Evolutionary conservation across 2,797 vertebrate species (phyloP).

Genomic region (Cuculus canorus): DNA sequence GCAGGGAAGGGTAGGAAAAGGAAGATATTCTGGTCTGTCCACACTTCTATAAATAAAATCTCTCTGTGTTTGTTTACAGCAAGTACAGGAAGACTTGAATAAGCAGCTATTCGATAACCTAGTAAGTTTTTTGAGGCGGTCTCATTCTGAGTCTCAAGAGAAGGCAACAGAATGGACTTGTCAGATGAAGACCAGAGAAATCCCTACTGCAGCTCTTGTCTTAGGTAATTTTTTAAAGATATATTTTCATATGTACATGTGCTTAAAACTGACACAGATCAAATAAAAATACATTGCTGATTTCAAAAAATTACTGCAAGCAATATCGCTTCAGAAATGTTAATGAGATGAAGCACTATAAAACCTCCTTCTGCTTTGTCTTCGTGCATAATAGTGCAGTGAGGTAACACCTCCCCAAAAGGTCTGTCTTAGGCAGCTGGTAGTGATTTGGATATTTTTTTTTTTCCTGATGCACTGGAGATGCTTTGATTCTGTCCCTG

Average conservation of each 20-base stretch:
- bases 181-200: conserved; percentile 89
- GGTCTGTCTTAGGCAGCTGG: not conserved
- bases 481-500: not conserved
- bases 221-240: conserved; percentile 80
- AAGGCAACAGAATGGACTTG: conserved; percentile 82
- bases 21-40: not conserved
- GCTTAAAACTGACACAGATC: not conserved
- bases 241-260: not conserved
- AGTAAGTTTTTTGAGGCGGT: conserved; percentile 85
- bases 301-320: not conserved
- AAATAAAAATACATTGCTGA: not conserved
- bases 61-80: conserved; percentile 72
- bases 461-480: not conserved
- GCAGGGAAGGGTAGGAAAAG: not conserved
- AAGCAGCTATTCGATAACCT: conserved; percentile 89
- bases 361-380: not conserved
- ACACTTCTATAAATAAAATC: not conserved
- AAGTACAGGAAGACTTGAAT: conserved; percentile 90
- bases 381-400: not conserved
- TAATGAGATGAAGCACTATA: not conserved
- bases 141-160: conserved; percentile 77
- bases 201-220: conserved; percentile 92
- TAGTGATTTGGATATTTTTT: not conserved
- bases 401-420: not conserved
- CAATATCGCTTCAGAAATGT: not conserved